phyloP scores from a whole-genome alignment of 2,113 vertebrate species.

The Cygnus atratus region DNA sequence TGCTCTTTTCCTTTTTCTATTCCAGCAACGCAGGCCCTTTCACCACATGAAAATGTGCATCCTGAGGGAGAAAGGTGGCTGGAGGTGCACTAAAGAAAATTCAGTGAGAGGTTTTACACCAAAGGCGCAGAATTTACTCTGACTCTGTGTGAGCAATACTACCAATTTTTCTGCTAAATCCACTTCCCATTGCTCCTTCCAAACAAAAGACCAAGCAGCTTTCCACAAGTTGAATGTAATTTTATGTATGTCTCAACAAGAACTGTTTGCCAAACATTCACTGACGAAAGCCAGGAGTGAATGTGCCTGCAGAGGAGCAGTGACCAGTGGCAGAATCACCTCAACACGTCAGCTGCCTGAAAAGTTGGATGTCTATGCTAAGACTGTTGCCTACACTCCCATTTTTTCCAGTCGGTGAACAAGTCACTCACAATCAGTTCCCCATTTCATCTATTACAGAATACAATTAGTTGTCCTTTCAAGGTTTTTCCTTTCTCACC shows the following conservation, averaged over 20 bases:
- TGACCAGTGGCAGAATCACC: background rate
- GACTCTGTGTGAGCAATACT: background rate
- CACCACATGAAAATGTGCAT: background rate
- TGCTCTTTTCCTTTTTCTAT: background rate
- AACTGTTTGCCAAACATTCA: background rate
- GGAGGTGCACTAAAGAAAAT: background rate
- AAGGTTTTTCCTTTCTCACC: background rate
- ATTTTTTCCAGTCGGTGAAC: background rate
- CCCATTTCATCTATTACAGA: background rate
- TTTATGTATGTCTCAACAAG: background rate
- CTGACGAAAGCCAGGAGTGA: background rate
- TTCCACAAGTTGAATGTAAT: background rate
- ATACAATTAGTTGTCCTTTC: background rate
- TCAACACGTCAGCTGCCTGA: fast-evolving
- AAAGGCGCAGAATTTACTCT: background rate
- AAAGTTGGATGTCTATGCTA: background rate
- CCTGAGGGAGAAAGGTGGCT: background rate
- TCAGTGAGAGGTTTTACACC: background rate
- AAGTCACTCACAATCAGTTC: background rate
- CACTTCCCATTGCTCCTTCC: background rate
- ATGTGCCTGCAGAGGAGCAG: background rate
- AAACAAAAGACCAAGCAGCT: background rate
- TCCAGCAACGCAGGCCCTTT: background rate
- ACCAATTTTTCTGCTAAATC: background rate
- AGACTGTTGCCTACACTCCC: background rate